Evolutionary conservation across 1,140 invertebrate genomes (phyloP).

Genomic region (Lepidurus apus): DNA sequence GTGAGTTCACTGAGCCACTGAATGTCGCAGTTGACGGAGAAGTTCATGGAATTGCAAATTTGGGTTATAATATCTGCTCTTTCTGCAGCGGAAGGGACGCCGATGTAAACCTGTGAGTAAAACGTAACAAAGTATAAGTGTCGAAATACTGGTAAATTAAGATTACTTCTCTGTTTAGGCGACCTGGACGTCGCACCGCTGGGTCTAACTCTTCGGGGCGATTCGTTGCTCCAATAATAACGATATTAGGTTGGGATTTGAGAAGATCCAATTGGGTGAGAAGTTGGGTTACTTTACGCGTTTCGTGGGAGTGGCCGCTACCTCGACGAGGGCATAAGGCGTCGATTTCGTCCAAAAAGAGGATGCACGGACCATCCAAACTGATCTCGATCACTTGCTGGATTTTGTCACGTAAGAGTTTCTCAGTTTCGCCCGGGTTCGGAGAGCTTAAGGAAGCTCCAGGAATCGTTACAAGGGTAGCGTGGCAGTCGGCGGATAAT

Average conservation of each 20-base stretch:
- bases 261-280: conserved; percentile 44
- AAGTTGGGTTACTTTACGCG: conserved; percentile 41
- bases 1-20: conserved; percentile 45
- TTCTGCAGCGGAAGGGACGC: conserved; percentile 37
- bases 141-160: neutral
- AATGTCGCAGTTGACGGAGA: conserved; percentile 31
- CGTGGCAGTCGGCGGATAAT: conserved; percentile 34
- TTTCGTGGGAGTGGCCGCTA: conserved; percentile 29
- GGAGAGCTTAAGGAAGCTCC: conserved; percentile 27
- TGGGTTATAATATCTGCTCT: conserved; percentile 37
- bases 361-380: conserved; percentile 32
- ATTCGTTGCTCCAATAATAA: conserved; percentile 42
- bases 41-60: conserved; percentile 34
- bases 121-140: conserved; percentile 32
- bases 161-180: conserved; percentile 42
- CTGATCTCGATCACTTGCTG: conserved; percentile 33
- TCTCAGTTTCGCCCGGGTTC: conserved; percentile 34
- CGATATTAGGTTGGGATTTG: conserved; percentile 32
- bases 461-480: conserved; percentile 33
- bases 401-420: conserved; percentile 33
- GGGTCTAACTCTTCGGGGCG: conserved; percentile 43
- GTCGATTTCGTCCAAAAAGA: conserved; percentile 37
- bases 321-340: conserved; percentile 32
- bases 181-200: conserved; percentile 43
- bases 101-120: conserved; percentile 39